Percentiles rank a stretch among this genome's conserved stretches.
These are phyloP conservation scores for Zonotrichia albicollis DNA, from an alignment of 2,797 vertebrate species.

Conservation along the genomic window DNA sequence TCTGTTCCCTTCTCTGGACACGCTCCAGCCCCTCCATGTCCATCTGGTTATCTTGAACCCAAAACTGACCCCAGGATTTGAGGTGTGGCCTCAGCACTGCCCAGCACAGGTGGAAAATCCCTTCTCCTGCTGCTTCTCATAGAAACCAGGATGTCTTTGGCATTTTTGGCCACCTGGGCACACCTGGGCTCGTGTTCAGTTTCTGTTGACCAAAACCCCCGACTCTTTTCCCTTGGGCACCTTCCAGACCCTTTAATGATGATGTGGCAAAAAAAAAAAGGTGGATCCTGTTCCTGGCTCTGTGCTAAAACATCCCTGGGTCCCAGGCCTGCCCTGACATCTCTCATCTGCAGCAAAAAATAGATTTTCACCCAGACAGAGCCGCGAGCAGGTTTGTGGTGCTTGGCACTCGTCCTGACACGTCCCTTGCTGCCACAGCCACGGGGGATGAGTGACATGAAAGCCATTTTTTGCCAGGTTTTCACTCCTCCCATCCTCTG, in stretches of 20 bases:
- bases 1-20: fast-evolving
- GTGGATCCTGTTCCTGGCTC: too few relatives aligned
- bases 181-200: fast-evolving
- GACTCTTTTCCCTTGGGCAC: not conserved
- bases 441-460: not conserved
- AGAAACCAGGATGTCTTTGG: not conserved
- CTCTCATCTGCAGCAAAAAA: not conserved
- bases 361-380: not conserved
- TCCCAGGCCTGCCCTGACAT: not conserved
- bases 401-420: not conserved
- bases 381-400: not conserved
- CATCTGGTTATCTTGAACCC: fast-evolving
- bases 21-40: fast-evolving
- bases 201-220: not conserved
- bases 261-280: not conserved
- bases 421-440: not conserved
- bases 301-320: not conserved
- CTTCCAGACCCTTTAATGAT: not conserved
- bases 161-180: not conserved
- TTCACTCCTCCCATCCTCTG: constrained; percentile 4
- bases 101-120: not conserved
- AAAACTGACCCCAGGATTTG: not conserved
- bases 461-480: not conserved
- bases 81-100: not conserved
- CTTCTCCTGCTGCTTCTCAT: not conserved